Base-by-base conservation (phyloP, 2,888 invertebrate genomes). In the Cryptocephalus primarius region DNA sequence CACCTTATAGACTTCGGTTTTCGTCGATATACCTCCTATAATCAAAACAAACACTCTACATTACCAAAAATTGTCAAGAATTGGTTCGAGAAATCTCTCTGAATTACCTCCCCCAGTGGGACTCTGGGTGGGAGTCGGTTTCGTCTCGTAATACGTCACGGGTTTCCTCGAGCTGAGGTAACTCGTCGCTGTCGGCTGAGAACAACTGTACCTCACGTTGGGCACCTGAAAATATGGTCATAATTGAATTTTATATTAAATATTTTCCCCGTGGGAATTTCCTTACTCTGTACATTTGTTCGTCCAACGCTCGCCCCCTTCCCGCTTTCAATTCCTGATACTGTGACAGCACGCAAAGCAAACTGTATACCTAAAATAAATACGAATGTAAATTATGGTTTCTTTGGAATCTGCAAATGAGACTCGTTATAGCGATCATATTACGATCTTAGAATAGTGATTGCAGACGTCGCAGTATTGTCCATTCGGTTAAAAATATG, bases 291-390 rank as follows among this genome's bases (percentile, higher is more conserved):
- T 71, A 66, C 65, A 78, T 77, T 64, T 76, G 74, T 59, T 83
- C 82, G 58, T 82, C 80, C 43, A 77, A 75, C 3, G 82, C 82
- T 41, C 83, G 82, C 13, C 87, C 88, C 43, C 85, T 74, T 6
- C 86, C 85, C 8, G 77, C 80, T 49, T 76, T 71, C 62, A 87
- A 84, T 62, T 88, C 88, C 70, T 90, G 90, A 63, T 86, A 88
- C 68, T 89, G 89, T 4, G 89, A 89, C 62, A 88, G 78, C 47
- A 90, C 89, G 72, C 89, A 89, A 48, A 89, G 75, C 67, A 88
- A 72, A 52, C 85, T 82, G 69, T 90, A 90, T 34, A 85, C 72
- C 89, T 90, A 75, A 40, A 71, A 70, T 49, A 52, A 34, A 22
- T 6, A 22, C 22, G 6, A 22, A 22, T 22, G 22, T 22, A 22